Evolutionary conservation across 2,797 vertebrate genomes (phyloP).

Genomic region (Dromococcyx pavoninus): DNA sequence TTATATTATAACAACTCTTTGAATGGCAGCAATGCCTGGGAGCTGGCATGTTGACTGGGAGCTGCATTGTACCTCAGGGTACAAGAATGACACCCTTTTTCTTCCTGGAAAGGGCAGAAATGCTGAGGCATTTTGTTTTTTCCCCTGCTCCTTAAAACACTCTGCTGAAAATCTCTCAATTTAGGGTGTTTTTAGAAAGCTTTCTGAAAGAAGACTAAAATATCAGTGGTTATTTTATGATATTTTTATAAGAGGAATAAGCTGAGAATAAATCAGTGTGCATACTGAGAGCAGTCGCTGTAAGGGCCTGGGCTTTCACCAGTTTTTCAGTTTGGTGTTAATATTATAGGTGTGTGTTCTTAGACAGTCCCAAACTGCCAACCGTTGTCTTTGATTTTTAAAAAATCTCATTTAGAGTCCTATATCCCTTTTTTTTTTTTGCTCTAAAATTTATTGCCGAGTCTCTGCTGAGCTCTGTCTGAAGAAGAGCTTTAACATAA

Average conservation of each 20-base stretch:
- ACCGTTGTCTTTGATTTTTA: not conserved
- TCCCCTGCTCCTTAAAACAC: not conserved
- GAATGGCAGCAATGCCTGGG: not conserved
- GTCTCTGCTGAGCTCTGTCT: not conserved
- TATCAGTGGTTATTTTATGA: not conserved
- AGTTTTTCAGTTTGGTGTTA: not conserved
- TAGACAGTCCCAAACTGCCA: not conserved
- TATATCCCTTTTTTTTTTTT: not conserved
- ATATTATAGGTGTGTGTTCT: not conserved
- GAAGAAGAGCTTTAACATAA: not conserved
- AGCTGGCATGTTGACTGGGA: not conserved
- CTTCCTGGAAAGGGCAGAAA: not conserved
- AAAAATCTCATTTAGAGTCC: not conserved
- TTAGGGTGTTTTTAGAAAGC: not conserved
- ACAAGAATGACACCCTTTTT: not conserved
- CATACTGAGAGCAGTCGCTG: not conserved
- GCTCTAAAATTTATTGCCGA: not conserved
- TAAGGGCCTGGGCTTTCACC: not conserved
- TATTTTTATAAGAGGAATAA: not conserved
- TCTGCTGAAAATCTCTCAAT: not conserved
- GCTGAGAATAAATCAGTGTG: rapidly evolving
- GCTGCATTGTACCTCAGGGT: not conserved
- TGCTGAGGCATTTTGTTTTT: not conserved
- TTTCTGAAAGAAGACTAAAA: not conserved
- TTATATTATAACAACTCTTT: not conserved